Base-by-base conservation (phyloP, 2,797 vertebrate genomes). In the Lerista edwardsae region DNA sequence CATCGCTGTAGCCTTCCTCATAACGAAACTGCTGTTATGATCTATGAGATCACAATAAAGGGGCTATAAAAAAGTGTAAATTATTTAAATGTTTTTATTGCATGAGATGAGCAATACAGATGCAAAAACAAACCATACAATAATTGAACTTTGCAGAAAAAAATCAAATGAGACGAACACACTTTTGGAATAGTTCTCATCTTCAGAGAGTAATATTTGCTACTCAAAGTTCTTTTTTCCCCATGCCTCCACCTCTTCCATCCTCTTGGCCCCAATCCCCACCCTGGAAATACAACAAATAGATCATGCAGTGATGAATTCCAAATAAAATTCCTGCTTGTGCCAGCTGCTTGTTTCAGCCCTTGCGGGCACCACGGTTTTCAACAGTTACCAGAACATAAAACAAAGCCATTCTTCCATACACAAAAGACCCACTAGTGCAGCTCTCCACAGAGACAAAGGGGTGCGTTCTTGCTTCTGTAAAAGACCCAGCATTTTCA, bases 81-180 rank as follows among this genome's bases (percentile, higher is more conserved):
- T 80, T 55, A 68, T 88, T 92, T 8, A 93, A 91, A 93, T 61
- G 74, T 91, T 93, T 95, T 95, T 94, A 95, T 95, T 85, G 34
- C 29, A 64, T 90, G 72, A 84, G 88, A 76, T 90, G 88, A 77
- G 92, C 90, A 82, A 94, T 84, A 91, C 36, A 94, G 82, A 91
- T 34, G 75, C 84, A 89, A 89, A 88, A 89, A 89, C 84, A 89
- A 87, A 89, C 83, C 6, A 81, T 79, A 82, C 44, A 64, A 82
- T 62, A 69, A 76, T 23, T 25, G 86, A 89, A 61, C 1, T 73
- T 83, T 41, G 71, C 83, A 85, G 79, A 89, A 78, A 6, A 14
- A 90, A 89, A 89, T 88, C 83, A 88, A 91, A 87, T 73, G 57
- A 4, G 72, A 86, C 78, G 7, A 84, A 61, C 79, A 78, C 64